phyloP scores from a whole-genome alignment of 2,888 invertebrate genomes.

The Zhuqinia jingwanae region DNA sequence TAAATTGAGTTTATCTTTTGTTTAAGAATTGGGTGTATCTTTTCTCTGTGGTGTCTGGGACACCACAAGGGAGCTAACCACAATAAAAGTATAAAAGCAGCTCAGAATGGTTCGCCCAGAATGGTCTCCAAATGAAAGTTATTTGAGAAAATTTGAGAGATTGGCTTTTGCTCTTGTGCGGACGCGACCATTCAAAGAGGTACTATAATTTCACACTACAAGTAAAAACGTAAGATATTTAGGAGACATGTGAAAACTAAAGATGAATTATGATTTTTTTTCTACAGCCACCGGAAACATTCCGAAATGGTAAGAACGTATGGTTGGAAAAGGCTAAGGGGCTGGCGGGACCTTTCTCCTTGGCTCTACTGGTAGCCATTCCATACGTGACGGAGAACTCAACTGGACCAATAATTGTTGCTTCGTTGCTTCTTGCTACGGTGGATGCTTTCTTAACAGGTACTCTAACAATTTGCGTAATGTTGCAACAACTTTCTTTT shows the following conservation, averaged over 20 bases:
- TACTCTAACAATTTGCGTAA: too few species aligned
- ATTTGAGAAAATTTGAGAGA: slow-evolving; percentile 78
- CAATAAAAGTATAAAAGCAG: slow-evolving; percentile 13
- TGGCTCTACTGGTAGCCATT: slow-evolving; percentile 77
- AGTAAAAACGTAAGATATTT: not conserved
- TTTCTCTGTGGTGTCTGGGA: slow-evolving; percentile 1
- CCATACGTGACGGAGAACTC: slow-evolving; percentile 79
- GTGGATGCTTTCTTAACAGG: slow-evolving; percentile 77
- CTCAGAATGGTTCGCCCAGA: slow-evolving; percentile 73
- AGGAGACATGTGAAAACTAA: not conserved
- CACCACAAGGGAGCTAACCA: slow-evolving; percentile 10
- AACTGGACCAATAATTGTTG: slow-evolving; percentile 78
- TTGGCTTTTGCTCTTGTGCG: slow-evolving; percentile 78
- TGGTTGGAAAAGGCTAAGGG: slow-evolving; percentile 77
- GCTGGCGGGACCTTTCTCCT: slow-evolving; percentile 78
- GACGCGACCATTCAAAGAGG: slow-evolving; percentile 78
- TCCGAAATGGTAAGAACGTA: slow-evolving; percentile 61
- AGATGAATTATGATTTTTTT: not conserved
- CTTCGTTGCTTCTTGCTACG: slow-evolving; percentile 77
- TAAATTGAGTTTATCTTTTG: not conserved
- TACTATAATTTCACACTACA: slow-evolving; percentile 27
- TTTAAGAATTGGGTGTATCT: not conserved
- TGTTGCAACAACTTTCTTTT: too few species aligned
- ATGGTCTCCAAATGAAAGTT: slow-evolving; percentile 78
- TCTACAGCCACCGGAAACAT: slow-evolving; percentile 35